Base-by-base conservation (phyloP, 2,888 invertebrate genomes). In the Parnassius glacialis region DNA sequence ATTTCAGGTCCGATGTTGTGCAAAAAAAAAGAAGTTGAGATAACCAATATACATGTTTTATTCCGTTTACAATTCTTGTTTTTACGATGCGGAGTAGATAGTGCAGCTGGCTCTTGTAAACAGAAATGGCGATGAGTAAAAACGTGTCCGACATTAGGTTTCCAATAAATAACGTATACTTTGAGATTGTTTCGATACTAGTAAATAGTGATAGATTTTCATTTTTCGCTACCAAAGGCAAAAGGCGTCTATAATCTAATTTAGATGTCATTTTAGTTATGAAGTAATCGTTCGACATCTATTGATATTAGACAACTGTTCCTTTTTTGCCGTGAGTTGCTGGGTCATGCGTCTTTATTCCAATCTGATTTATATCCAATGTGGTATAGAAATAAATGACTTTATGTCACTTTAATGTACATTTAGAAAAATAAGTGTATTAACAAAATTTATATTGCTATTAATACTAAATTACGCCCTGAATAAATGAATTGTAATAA, bases 41-140 rank as follows among this genome's bases (percentile, higher is more conserved):
- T 59, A 72, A 72, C 67, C 78, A 76, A 78, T 80, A 78, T 79
- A 76, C 72, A 83, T 82, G 81, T 78, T 83, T 82, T 83, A 83
- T 83, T 83, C 78, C 80, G 76, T 81, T 82, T 83, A 76, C 80
- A 81, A 84, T 84, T 82, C 76, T 48, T 76, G 80, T 81, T 86
- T 87, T 88, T 87, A 87, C 81, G 87, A 86, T 70, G 71, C 71
- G 70, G 72, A 68, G 71, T 78, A 77, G 80, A 79, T 76, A 81
- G 74, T 78, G 78, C 86, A 86, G 81, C 83, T 87, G 87, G 78
- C 75, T 72, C 76, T 73, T 79, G 82, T 87, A 87, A 86, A 89
- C 84, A 85, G 76, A 83, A 62, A 86, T 85, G 82, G 83, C 82
- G 85, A 84, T 83, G 81, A 80, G 79, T 74, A 70, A 78, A 75